Percentiles rank a stretch among this genome's conserved stretches.
Conservation (phyloP, 2,888 invertebrate genomes). For the Troglohyphantes excavatus region DNA sequence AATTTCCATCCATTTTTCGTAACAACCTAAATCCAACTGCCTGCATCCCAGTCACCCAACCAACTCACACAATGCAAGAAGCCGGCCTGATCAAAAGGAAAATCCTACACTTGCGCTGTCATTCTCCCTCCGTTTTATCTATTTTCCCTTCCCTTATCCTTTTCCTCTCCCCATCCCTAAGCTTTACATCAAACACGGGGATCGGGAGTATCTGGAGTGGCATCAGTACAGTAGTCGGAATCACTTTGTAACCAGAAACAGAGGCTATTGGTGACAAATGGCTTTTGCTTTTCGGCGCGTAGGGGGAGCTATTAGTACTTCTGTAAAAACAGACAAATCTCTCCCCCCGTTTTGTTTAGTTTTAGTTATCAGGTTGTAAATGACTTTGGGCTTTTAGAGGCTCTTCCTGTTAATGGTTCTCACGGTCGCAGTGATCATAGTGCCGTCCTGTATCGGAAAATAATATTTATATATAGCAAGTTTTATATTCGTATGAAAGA, state of each 20-base stretch:
- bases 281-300: background rate
- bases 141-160: background rate
- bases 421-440: background rate
- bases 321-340: conserved; percentile 21
- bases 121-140: background rate
- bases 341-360: conserved; percentile 11
- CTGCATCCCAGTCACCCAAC: no score
- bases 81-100: conserved; percentile 45
- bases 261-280: conserved; percentile 50
- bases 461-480: no score
- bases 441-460: background rate
- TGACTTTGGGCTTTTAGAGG: conserved; percentile 4
- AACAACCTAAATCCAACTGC: no score
- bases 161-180: conserved; percentile 2
- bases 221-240: conserved; percentile 64
- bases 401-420: conserved; percentile 1
- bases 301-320: conserved; percentile 41
- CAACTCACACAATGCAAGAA: background rate
- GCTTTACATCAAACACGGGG: conserved; percentile 63
- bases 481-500: no score
- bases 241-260: conserved; percentile 72
- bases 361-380: conserved; percentile 8
- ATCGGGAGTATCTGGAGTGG: conserved; percentile 49
- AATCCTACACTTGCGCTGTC: conserved; percentile 5
- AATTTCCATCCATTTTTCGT: no score